A percentile compares a stretch with the other conserved stretches of the same genome.
Evolutionary conservation across 1,140 invertebrate genomes (phyloP).

Genomic region (Brachionus plicatilis): DNA sequence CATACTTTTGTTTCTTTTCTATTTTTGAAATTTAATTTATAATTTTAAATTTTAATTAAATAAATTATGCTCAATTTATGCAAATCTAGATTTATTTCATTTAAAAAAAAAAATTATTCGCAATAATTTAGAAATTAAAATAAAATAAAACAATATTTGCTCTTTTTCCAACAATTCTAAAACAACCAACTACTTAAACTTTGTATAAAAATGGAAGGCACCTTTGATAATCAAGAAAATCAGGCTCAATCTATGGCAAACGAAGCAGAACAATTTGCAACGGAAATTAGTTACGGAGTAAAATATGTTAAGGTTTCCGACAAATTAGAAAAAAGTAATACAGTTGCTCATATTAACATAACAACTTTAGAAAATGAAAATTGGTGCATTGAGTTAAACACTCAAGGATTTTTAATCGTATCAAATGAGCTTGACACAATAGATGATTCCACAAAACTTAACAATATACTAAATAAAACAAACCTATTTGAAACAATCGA

Average conservation of each 20-base stretch:
- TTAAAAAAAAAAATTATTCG: not conserved
- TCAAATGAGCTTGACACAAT: constrained; percentile 2
- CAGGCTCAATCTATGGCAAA: not conserved
- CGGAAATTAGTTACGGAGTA: constrained; percentile 8
- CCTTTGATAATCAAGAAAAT: not conserved
- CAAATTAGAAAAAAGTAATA: not conserved
- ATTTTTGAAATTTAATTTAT: not conserved
- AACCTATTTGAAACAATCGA: constrained; percentile 10
- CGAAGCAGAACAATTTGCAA: not conserved
- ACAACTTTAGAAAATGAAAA: not conserved
- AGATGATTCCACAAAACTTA: not conserved
- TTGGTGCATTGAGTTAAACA: constrained; percentile 2
- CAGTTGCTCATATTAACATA: not conserved
- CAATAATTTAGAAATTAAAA: not conserved
- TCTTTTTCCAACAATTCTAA: no score
- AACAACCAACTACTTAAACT: no score
- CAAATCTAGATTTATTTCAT: not conserved
- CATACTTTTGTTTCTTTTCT: constrained; percentile 45
- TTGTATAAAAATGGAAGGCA: not conserved
- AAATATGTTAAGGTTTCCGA: not conserved
- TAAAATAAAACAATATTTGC: not conserved
- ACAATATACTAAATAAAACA: not conserved
- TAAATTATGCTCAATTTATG: not conserved
- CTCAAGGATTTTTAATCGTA: not conserved
- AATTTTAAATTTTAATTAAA: not conserved